Evolutionary conservation across 1,140 invertebrate genomes (phyloP).

Genomic region (Apis laboriosa): DNA sequence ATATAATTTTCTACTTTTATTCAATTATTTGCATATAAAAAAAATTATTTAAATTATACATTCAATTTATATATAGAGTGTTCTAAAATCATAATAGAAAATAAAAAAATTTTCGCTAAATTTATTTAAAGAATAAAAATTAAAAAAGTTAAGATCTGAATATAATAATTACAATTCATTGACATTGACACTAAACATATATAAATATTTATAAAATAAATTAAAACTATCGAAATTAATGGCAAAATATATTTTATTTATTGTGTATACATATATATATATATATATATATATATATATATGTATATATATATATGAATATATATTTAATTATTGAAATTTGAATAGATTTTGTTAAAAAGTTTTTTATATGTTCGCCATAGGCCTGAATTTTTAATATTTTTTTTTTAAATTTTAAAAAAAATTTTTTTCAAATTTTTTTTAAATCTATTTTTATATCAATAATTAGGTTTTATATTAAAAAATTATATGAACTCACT

Average conservation of each 20-base stretch:
- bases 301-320: neutral
- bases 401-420: neutral
- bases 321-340: neutral
- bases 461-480: neutral
- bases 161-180: neutral
- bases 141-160: neutral
- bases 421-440: neutral
- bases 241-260: neutral
- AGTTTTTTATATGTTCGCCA: neutral
- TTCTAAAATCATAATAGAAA: neutral
- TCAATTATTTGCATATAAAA: conserved; percentile 12
- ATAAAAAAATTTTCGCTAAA: neutral
- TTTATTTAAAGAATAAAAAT: neutral
- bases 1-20: neutral
- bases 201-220: neutral
- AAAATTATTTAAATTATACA: conserved; percentile 8
- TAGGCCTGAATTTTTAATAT: no score
- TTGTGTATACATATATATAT: no score
- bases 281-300: no score
- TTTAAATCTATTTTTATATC: neutral
- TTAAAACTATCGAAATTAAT: neutral
- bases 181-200: neutral
- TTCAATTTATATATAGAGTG: neutral
- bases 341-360: neutral
- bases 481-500: neutral